A percentile compares a stretch with the other conserved stretches of the same genome.
phyloP scores from a whole-genome alignment of 2,888 invertebrate species.

The Petrophora chlorosata region DNA sequence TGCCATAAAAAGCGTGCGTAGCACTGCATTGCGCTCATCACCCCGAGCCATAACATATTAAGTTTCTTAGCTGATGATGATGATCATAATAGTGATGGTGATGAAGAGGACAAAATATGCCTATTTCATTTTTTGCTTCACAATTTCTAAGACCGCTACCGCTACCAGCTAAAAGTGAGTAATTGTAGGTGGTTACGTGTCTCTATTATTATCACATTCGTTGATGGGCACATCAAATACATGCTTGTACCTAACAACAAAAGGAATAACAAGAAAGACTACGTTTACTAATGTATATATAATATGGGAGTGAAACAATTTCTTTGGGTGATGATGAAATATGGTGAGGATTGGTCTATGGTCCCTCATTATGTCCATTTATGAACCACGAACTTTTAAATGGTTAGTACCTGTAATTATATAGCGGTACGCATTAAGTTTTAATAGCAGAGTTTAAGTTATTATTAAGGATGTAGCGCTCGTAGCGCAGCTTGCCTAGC shows the following conservation, averaged over 20 bases:
- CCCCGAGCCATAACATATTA: too few species aligned
- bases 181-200: constrained; percentile 11
- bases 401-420: constrained; percentile 22
- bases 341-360: neutral
- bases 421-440: neutral
- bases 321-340: constrained; percentile 13
- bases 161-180: too few species aligned
- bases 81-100: too few species aligned
- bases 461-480: too few species aligned
- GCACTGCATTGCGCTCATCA: too few species aligned
- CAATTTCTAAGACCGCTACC: too few species aligned
- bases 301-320: constrained; percentile 1
- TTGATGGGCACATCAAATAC: constrained; percentile 9
- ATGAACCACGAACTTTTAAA: constrained; percentile 21
- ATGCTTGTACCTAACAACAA: constrained; percentile 6
- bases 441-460: constrained; percentile 9
- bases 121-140: too few species aligned
- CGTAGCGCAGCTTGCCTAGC: too few species aligned
- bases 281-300: neutral
- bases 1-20: too few species aligned
- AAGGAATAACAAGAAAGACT: constrained; percentile 3
- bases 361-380: constrained; percentile 20
- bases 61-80: too few species aligned
- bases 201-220: constrained; percentile 13
- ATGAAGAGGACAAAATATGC: too few species aligned